These are phyloP conservation scores for Oryctes rhinoceros DNA, from an alignment of 1,140 invertebrate genomes.

Conservation along the genomic window DNA sequence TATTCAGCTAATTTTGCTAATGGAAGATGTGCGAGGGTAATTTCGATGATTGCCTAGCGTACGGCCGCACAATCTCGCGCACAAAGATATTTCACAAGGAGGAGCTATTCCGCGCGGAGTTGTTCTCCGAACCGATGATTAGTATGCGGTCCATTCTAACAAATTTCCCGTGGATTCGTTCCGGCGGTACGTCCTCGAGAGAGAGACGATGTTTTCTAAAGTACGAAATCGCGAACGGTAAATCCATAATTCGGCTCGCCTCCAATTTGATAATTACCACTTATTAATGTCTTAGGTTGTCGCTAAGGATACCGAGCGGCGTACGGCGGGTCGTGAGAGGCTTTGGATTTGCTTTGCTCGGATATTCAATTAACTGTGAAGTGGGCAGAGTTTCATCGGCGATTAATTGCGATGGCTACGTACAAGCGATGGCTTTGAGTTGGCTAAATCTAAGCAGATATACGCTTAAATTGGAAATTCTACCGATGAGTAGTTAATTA, in stretches of 20 bases:
- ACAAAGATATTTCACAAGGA: slow-evolving; percentile 4
- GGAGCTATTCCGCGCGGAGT: background rate
- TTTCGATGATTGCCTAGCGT: slow-evolving; percentile 3
- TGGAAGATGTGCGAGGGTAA: slow-evolving; percentile 22
- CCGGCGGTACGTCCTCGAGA: background rate
- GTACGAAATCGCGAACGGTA: slow-evolving; percentile 5
- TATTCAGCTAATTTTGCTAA: slow-evolving; percentile 7
- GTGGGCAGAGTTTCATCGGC: slow-evolving; percentile 31
- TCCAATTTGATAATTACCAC: slow-evolving; percentile 31
- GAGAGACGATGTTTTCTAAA: background rate
- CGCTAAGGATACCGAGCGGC: slow-evolving; percentile 11
- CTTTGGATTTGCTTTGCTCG: slow-evolving; percentile 29
- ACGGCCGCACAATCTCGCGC: background rate
- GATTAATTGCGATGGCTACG: slow-evolving; percentile 26
- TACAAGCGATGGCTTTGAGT: background rate
- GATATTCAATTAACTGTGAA: slow-evolving; percentile 30
- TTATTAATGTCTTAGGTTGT: slow-evolving; percentile 33
- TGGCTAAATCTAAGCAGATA: slow-evolving; percentile 2
- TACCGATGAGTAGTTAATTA: background rate
- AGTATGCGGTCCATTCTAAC: slow-evolving; percentile 33
- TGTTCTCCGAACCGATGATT: slow-evolving; percentile 4
- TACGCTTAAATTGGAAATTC: background rate
- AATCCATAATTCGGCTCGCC: slow-evolving; percentile 17
- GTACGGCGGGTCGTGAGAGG: background rate
- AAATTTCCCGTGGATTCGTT: slow-evolving; percentile 21